phyloP scores from a whole-genome alignment of 2,888 invertebrate species.

The Deroplatys truncata region DNA sequence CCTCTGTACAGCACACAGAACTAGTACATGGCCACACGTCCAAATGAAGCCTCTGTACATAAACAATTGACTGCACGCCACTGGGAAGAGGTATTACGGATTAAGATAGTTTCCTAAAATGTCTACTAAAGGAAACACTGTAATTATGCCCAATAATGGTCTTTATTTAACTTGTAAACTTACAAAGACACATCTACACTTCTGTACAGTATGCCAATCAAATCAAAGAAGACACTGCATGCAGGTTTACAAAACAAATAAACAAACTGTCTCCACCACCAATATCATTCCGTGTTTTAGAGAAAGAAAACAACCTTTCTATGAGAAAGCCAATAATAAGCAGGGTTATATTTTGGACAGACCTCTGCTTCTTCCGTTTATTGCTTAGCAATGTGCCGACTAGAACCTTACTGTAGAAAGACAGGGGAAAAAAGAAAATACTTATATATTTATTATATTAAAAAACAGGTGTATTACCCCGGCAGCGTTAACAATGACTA shows the following conservation, averaged over 20 bases:
- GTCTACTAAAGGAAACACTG: too few species aligned
- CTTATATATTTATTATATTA: neutral
- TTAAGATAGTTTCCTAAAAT: too few species aligned
- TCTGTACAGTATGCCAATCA: neutral
- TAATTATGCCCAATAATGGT: neutral
- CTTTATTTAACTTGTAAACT: slow-evolving; percentile 24
- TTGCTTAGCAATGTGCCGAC: neutral
- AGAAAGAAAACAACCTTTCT: neutral
- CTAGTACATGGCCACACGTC: too few species aligned
- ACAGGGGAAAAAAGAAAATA: neutral
- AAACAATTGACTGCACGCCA: too few species aligned
- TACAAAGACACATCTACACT: slow-evolving; percentile 20
- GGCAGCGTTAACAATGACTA: neutral
- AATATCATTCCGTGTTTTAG: neutral
- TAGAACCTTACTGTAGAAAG: neutral
- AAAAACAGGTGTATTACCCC: too few species aligned
- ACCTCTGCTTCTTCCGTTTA: neutral
- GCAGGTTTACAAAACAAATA: neutral
- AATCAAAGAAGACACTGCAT: neutral
- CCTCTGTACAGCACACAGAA: too few species aligned
- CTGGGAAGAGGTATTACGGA: too few species aligned
- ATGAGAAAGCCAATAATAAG: neutral
- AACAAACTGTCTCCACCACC: neutral
- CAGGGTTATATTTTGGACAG: neutral
- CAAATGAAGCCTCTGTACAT: too few species aligned